Evolutionary conservation across 2,113 vertebrate genomes (phyloP).

Genomic region (Alosa alosa): DNA sequence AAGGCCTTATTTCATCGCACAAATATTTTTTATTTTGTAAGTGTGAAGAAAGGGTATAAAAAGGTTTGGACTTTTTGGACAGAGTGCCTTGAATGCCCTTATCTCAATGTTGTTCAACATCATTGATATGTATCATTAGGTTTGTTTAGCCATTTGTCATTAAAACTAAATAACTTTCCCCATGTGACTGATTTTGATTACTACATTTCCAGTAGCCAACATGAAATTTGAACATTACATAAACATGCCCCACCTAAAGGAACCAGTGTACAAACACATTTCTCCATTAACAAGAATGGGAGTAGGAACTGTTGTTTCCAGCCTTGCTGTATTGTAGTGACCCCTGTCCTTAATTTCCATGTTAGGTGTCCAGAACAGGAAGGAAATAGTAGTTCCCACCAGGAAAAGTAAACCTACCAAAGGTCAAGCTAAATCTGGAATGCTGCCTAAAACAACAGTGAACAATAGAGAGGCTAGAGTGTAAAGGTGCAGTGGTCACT

Average conservation of each 20-base stretch:
- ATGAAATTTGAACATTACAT: not conserved
- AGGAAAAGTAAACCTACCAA: constrained; percentile 40
- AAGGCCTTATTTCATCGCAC: too few relatives aligned
- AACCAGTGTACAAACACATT: not conserved
- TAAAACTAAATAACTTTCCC: too few relatives aligned
- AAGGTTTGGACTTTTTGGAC: too few relatives aligned
- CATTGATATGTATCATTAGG: too few relatives aligned
- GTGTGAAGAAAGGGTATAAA: too few relatives aligned
- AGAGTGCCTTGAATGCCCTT: too few relatives aligned
- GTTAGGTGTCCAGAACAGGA: constrained; percentile 23
- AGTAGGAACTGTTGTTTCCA: not conserved
- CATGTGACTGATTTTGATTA: too few relatives aligned
- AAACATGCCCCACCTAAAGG: not conserved
- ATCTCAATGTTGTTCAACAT: too few relatives aligned
- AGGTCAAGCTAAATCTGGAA: constrained; percentile 27
- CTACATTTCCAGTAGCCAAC: not conserved
- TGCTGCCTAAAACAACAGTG: constrained; percentile 25
- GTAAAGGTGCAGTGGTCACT: too few relatives aligned
- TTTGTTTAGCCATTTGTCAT: too few relatives aligned
- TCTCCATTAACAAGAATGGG: not conserved
- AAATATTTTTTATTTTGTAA: too few relatives aligned
- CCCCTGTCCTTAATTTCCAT: constrained; percentile 27
- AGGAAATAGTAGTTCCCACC: constrained; percentile 38
- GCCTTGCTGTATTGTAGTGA: not conserved
- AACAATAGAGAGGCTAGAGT: constrained; percentile 4